phyloP scores from a whole-genome alignment of 2,113 vertebrate genomes.

The Cyphomyrus plagiostoma region DNA sequence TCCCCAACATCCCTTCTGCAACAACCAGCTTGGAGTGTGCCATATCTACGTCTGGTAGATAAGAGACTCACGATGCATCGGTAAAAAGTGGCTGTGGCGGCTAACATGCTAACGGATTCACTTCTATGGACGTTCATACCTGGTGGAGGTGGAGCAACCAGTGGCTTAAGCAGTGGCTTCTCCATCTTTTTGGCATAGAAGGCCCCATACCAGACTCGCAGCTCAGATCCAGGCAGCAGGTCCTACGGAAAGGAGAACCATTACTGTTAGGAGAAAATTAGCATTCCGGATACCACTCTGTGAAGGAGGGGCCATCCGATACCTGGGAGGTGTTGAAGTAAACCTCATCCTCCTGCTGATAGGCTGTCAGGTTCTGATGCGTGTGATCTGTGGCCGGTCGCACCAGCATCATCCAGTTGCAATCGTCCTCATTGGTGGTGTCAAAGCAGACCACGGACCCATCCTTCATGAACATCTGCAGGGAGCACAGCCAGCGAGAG shows the following conservation, averaged over 20 bases:
- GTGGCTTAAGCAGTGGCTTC: constrained; percentile 76
- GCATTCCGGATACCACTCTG: not conserved
- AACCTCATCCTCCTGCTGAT: constrained; percentile 84
- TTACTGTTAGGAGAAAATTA: not conserved
- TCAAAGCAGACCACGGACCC: constrained; percentile 76
- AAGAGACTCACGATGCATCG: not conserved
- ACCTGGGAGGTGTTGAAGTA: constrained; percentile 93
- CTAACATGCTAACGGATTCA: not conserved
- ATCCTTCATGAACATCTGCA: constrained; percentile 86
- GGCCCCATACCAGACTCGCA: constrained; percentile 95
- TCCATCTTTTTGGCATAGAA: constrained; percentile 99
- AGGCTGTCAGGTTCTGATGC: constrained; percentile 92
- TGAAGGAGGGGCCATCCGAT: not conserved
- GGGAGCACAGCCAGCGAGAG: not conserved
- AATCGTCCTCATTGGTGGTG: constrained; percentile 85
- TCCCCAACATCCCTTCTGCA: constrained; percentile 24
- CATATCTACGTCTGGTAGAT: constrained; percentile 33
- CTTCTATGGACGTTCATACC: constrained; percentile 39
- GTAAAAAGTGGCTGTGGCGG: not conserved
- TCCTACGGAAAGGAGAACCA: constrained; percentile 53
- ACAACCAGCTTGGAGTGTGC: constrained; percentile 16
- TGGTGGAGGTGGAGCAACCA: constrained; percentile 54
- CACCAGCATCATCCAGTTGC: constrained; percentile 99
- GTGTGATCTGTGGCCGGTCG: constrained; percentile 73
- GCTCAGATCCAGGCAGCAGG: constrained; percentile 80